phyloP scores from a whole-genome alignment of 2,888 invertebrate genomes.

The Nowickia ferox region DNA sequence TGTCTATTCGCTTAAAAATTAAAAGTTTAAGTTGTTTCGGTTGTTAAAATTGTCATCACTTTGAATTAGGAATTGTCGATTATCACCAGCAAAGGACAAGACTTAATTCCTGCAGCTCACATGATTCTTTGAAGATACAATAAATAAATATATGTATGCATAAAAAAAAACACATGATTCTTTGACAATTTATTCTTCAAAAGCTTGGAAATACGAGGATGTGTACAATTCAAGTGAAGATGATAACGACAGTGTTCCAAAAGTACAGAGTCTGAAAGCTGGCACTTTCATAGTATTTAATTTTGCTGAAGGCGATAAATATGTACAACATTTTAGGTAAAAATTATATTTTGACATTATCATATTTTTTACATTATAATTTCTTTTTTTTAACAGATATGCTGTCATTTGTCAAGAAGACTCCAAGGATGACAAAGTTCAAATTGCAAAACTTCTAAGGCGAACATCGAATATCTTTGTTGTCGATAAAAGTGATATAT shows the following conservation, averaged over 20 bases:
- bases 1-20: constrained; percentile 33
- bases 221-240: constrained; percentile 41
- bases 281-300: constrained; percentile 15
- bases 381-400: constrained; percentile 31
- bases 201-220: constrained; percentile 38
- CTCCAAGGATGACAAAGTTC: constrained; percentile 35
- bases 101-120: background rate
- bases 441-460: constrained; percentile 45
- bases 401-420: constrained; percentile 28
- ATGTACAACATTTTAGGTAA: constrained; percentile 14
- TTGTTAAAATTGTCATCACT: constrained; percentile 1
- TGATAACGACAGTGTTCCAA: constrained; percentile 28
- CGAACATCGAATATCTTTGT: constrained; percentile 33
- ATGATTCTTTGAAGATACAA: constrained; percentile 13
- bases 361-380: constrained; percentile 1
- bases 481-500: constrained; percentile 42
- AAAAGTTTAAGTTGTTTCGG: constrained; percentile 39
- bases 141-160: no score
- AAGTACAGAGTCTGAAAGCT: constrained; percentile 28
- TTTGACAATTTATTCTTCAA: constrained; percentile 32
- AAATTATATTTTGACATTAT: constrained; percentile 22
- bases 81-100: background rate
- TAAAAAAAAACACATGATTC: background rate
- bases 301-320: background rate
- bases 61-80: background rate